Conservation (phyloP, 2,888 invertebrate genomes). For the Diaprepes abbreviatus region DNA sequence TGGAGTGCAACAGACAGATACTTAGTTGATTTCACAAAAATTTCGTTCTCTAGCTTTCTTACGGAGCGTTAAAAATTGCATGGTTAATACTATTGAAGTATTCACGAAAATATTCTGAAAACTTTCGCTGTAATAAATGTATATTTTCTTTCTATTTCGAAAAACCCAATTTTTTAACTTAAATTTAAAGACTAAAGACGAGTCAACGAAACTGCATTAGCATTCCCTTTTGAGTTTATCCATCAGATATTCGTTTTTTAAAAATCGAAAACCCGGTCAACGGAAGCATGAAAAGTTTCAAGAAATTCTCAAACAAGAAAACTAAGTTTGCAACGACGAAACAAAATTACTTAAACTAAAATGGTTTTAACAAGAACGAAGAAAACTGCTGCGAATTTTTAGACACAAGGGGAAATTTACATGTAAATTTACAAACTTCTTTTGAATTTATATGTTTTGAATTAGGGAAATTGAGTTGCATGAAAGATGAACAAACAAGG, state of each 20-base stretch:
- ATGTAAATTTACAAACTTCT: slow-evolving; percentile 24
- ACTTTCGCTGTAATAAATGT: no score
- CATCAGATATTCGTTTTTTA: not conserved
- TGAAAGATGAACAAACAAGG: not conserved
- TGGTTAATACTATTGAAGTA: no score
- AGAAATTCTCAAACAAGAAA: slow-evolving; percentile 6
- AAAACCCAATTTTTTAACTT: no score
- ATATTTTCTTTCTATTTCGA: no score
- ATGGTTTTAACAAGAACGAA: slow-evolving; percentile 19
- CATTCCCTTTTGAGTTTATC: not conserved
- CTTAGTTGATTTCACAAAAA: no score
- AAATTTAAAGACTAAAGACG: no score
- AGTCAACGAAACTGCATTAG: no score
- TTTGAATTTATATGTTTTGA: slow-evolving; percentile 18
- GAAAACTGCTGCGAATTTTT: slow-evolving; percentile 11
- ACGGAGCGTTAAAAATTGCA: no score
- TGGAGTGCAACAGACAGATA: no score
- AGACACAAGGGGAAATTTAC: slow-evolving; percentile 24
- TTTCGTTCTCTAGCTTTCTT: no score
- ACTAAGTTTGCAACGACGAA: slow-evolving; percentile 13
- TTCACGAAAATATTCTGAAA: no score
- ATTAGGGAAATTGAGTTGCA: slow-evolving; percentile 1
- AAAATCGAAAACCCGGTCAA: not conserved
- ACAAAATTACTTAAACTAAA: slow-evolving; percentile 23
- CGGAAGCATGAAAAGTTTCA: not conserved